phyloP scores from a whole-genome alignment of 1,140 invertebrate species.

The Chrysopa pallens region DNA sequence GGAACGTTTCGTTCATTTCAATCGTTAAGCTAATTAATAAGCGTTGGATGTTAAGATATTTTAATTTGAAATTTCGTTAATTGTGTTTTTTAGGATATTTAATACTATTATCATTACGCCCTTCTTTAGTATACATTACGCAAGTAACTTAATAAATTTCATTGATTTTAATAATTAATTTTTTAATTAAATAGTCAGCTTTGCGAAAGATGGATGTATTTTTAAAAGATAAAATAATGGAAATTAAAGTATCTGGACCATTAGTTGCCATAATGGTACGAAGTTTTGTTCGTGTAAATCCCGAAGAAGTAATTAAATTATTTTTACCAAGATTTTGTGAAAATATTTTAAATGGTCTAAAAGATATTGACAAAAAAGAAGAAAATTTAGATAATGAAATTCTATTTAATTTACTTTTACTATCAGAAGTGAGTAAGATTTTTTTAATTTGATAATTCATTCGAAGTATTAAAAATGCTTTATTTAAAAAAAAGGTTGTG shows the following conservation, averaged over 20 bases:
- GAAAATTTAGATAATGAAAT: conserved; percentile 65
- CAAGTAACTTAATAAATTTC: too few species aligned
- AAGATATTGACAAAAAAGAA: conserved; percentile 36
- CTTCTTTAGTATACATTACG: too few species aligned
- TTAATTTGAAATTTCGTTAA: too few species aligned
- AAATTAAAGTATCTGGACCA: conserved; percentile 65
- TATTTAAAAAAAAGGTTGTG: conserved; percentile 15
- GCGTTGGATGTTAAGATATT: too few species aligned
- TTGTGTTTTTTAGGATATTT: too few species aligned
- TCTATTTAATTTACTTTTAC: conserved; percentile 55
- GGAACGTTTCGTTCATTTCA: too few species aligned
- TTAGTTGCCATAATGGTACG: conserved; percentile 44
- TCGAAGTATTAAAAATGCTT: too few species aligned
- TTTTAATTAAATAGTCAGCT: too few species aligned
- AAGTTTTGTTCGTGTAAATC: conserved; percentile 47
- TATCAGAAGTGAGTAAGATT: conserved; percentile 38
- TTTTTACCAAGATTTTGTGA: conserved; percentile 55
- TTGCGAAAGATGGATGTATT: conserved; percentile 56
- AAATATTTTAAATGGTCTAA: conserved; percentile 31
- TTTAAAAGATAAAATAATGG: conserved; percentile 52
- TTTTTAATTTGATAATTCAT: too few species aligned
- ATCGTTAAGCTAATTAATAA: too few species aligned
- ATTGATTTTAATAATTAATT: too few species aligned
- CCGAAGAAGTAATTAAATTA: conserved; percentile 44
- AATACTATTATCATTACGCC: too few species aligned